phyloP scores from a whole-genome alignment of 2,888 invertebrate species.

The Nomada ferruginata region DNA sequence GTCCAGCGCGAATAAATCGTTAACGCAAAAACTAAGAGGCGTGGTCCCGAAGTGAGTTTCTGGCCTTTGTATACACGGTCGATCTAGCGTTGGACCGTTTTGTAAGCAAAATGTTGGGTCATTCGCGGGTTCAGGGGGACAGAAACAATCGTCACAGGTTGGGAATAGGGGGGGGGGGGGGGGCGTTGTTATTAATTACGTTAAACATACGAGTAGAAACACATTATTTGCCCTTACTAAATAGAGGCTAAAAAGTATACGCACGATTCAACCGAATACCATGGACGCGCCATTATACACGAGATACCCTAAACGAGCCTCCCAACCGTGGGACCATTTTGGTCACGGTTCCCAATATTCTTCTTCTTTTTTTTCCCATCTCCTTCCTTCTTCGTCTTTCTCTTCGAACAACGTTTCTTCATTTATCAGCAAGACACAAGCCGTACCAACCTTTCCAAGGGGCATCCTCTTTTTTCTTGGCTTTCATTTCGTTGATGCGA shows the following conservation, averaged over 20 bases:
- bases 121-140: background rate
- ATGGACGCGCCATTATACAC: slow-evolving; percentile 27
- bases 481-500: background rate
- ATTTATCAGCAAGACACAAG: background rate
- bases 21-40: slow-evolving; percentile 30
- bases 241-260: slow-evolving; percentile 43
- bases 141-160: background rate
- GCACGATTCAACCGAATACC: slow-evolving; percentile 45
- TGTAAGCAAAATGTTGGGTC: background rate
- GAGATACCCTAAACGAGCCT: slow-evolving; percentile 2
- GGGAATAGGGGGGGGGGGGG: no score
- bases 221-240: slow-evolving; percentile 45
- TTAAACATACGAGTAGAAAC: slow-evolving; percentile 51
- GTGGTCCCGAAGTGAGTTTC: slow-evolving; percentile 45
- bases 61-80: no score
- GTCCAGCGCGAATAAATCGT: slow-evolving; percentile 24
- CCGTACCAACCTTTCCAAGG: background rate
- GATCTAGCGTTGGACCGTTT: background rate
- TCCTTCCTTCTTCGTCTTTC: background rate
- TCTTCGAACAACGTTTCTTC: background rate
- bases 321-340: background rate
- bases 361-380: background rate
- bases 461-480: no score
- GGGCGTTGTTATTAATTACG: slow-evolving; percentile 21
- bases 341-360: background rate